Evolutionary conservation across 1,140 invertebrate species (phyloP).

Genomic region (Phocides pigmalion): DNA sequence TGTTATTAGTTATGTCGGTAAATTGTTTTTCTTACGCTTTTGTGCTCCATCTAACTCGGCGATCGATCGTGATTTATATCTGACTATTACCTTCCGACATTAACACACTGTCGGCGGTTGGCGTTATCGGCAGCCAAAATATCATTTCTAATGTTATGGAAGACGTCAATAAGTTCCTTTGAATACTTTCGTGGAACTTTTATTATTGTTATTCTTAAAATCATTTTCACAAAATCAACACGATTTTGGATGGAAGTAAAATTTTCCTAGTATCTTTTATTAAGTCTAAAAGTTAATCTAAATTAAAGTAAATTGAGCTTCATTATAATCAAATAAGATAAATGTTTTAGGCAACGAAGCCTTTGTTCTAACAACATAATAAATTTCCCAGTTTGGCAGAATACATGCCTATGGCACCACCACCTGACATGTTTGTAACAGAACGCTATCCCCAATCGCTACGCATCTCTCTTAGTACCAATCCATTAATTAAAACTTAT

Average conservation of each 20-base stretch:
- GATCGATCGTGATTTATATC: conserved; percentile 34
- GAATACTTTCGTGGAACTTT: neutral
- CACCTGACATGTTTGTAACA: conserved; percentile 43
- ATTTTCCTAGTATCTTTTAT: neutral
- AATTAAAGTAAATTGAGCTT: conserved; percentile 3
- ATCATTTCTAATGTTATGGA: conserved; percentile 19
- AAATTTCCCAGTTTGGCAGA: conserved; percentile 31
- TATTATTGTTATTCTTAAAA: neutral
- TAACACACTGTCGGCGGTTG: conserved; percentile 31
- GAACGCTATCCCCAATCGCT: conserved; percentile 48
- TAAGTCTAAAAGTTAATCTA: neutral
- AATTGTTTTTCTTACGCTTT: conserved; percentile 72
- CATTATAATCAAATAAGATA: conserved; percentile 28
- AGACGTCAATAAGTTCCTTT: conserved; percentile 15
- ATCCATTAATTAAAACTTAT: conserved; percentile 81
- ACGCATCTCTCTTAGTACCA: conserved; percentile 64
- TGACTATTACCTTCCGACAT: conserved; percentile 25
- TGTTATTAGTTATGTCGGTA: conserved; percentile 76
- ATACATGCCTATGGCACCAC: conserved; percentile 30
- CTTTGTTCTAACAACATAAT: conserved; percentile 27
- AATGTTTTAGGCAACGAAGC: conserved; percentile 22
- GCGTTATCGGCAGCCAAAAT: conserved; percentile 19
- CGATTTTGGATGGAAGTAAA: too few species aligned
- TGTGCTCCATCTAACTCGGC: conserved; percentile 33
- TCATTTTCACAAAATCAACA: too few species aligned